Evolutionary conservation across 2,113 vertebrate genomes (phyloP).

Genomic region (Cynocephalus volans): DNA sequence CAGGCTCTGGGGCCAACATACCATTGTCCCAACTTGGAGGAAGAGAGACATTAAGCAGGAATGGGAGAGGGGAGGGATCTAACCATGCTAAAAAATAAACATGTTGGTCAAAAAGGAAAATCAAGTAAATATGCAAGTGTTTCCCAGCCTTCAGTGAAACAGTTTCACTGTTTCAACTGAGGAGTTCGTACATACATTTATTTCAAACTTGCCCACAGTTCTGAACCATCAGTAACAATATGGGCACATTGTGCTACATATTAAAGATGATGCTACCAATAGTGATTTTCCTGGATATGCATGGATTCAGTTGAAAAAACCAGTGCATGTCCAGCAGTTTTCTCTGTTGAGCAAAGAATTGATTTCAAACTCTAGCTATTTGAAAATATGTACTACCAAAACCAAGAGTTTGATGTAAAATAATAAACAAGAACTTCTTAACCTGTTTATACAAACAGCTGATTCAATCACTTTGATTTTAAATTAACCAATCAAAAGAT

Average conservation of each 20-base stretch:
- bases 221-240: neutral
- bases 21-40: neutral
- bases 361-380: neutral
- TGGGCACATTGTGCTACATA: neutral
- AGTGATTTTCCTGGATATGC: neutral
- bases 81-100: neutral
- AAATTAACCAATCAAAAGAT: conserved; percentile 64
- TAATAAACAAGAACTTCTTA: conserved; percentile 45
- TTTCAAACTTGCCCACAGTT: neutral
- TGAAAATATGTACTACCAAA: conserved; percentile 37
- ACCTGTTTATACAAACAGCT: conserved; percentile 50
- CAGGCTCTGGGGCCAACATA: neutral
- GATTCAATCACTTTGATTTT: conserved; percentile 69
- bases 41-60: neutral
- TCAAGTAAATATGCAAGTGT: neutral
- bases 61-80: neutral
- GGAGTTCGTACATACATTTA: neutral
- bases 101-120: neutral
- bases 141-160: neutral
- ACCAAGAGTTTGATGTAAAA: conserved; percentile 33
- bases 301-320: neutral
- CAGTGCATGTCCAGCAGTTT: neutral
- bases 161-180: neutral
- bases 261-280: neutral
- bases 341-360: neutral